Conservation (phyloP, 2,113 vertebrate species). For the Hirundichthys speculiger region DNA sequence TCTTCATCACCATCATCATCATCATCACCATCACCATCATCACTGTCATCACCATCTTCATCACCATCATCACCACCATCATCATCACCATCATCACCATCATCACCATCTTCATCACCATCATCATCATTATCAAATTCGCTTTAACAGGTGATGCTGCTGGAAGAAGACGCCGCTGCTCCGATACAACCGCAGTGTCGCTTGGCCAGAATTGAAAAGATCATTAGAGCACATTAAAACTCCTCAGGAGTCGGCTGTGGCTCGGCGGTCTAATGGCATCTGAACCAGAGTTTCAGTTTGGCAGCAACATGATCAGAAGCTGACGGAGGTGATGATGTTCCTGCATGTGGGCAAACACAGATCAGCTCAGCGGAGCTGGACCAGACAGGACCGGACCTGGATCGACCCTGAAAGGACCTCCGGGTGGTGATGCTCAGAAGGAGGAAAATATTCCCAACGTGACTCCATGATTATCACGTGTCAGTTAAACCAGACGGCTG, state of each 20-base stretch:
- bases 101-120: slow-evolving; percentile 34
- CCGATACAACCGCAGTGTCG: neutral
- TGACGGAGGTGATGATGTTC: slow-evolving; percentile 46
- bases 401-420: no score
- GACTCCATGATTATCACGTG: no score
- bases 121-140: slow-evolving; percentile 46
- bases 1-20: no score
- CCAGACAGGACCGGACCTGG: no score
- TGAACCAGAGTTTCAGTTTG: slow-evolving; percentile 64
- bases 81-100: slow-evolving; percentile 51
- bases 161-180: slow-evolving; percentile 10
- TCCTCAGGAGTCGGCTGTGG: slow-evolving; percentile 58
- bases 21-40: no score
- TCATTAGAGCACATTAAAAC: slow-evolving; percentile 79
- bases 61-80: slow-evolving; percentile 35
- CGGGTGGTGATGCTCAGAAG: no score
- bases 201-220: slow-evolving; percentile 51
- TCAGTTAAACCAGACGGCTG: no score
- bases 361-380: slow-evolving; percentile 17
- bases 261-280: no score
- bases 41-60: neutral
- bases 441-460: no score
- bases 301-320: slow-evolving; percentile 43
- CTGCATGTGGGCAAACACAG: slow-evolving; percentile 53
- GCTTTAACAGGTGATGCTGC: slow-evolving; percentile 63